Conservation (phyloP, 2,888 invertebrate genomes). For the Ornithoptera priamus region DNA sequence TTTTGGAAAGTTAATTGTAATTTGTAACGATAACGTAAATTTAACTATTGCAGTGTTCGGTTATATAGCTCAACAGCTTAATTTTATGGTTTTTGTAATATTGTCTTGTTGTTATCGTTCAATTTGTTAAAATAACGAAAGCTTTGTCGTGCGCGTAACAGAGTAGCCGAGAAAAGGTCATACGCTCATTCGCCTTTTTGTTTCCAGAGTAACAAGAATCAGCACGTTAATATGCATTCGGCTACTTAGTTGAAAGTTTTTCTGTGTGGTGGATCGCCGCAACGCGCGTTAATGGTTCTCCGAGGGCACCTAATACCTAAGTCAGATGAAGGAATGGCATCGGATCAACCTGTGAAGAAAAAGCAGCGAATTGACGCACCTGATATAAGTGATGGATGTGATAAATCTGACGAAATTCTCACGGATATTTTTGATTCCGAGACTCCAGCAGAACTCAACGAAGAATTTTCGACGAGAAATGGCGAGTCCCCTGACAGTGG, state of each 20-base stretch:
- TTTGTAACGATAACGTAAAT: slow-evolving; percentile 37
- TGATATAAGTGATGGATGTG: slow-evolving; percentile 78
- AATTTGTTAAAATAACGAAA: slow-evolving; percentile 42
- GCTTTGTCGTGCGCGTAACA: slow-evolving; percentile 79
- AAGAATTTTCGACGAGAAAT: slow-evolving; percentile 63
- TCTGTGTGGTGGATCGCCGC: slow-evolving; percentile 34
- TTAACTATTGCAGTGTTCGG: slow-evolving; percentile 22
- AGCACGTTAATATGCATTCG: slow-evolving; percentile 18
- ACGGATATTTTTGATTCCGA: slow-evolving; percentile 68
- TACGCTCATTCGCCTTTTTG: slow-evolving; percentile 68
- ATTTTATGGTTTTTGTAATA: slow-evolving; percentile 7
- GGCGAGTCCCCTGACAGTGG: slow-evolving; percentile 76
- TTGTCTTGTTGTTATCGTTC: background rate
- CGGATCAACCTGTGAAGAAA: slow-evolving; percentile 92
- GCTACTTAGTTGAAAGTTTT: slow-evolving; percentile 27
- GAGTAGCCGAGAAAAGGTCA: slow-evolving; percentile 79
- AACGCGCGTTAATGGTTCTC: slow-evolving; percentile 81
- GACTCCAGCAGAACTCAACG: slow-evolving; percentile 66
- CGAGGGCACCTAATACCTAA: slow-evolving; percentile 77
- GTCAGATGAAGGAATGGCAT: slow-evolving; percentile 83
- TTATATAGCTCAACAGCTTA: slow-evolving; percentile 14
- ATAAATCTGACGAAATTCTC: slow-evolving; percentile 75
- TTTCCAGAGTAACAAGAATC: slow-evolving; percentile 55
- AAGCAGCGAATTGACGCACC: slow-evolving; percentile 86
- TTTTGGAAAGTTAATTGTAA: slow-evolving; percentile 77